These are phyloP conservation scores for Lasius fuliginosus DNA, from an alignment of 2,888 invertebrate species.

Conservation along the genomic window DNA sequence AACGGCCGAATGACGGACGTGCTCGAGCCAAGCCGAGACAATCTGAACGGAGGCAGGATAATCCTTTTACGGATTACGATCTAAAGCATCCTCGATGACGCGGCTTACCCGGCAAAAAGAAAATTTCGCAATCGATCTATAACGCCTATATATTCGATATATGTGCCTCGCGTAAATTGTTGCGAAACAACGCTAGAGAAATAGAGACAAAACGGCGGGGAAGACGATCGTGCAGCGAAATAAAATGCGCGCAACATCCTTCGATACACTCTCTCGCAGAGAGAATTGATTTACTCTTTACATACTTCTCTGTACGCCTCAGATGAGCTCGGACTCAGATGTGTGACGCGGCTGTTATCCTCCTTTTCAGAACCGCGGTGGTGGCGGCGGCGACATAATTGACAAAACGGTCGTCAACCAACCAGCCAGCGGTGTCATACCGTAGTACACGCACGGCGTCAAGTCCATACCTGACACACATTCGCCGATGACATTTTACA, in stretches of 20 bases:
- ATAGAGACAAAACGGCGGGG: background rate
- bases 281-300: slow-evolving; percentile 27
- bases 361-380: slow-evolving; percentile 60
- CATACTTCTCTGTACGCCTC: slow-evolving; percentile 32
- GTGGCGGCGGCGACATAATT: slow-evolving; percentile 68
- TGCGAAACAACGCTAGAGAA: background rate
- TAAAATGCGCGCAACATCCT: background rate
- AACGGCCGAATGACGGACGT: background rate
- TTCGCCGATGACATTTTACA: slow-evolving; percentile 85
- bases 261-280: background rate
- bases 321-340: background rate
- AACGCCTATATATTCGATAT: background rate
- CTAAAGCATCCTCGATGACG: slow-evolving; percentile 19
- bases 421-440: slow-evolving; percentile 34
- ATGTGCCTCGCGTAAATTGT: background rate
- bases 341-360: slow-evolving; percentile 24
- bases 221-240: background rate
- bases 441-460: slow-evolving; percentile 51
- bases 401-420: slow-evolving; percentile 57
- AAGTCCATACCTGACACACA: slow-evolving; percentile 82
- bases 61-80: background rate
- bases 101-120: slow-evolving; percentile 12
- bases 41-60: background rate
- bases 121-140: slow-evolving; percentile 32
- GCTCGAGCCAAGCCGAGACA: background rate